These are phyloP conservation scores for Sylvia borin DNA, from an alignment of 2,797 vertebrate species.

Conservation along the genomic window DNA sequence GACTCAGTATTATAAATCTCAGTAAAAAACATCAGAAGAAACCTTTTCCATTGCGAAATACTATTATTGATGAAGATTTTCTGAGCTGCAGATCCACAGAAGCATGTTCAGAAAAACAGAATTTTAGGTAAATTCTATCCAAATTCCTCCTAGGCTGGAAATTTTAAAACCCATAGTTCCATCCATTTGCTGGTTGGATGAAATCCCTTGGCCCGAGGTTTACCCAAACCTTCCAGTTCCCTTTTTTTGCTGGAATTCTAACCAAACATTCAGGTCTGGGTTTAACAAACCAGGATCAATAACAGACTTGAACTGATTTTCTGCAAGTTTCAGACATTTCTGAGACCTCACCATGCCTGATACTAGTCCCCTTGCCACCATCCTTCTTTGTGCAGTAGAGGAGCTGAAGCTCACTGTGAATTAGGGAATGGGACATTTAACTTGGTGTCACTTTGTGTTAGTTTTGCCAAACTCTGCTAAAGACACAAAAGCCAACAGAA, in stretches of 20 bases:
- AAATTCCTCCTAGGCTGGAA: not conserved
- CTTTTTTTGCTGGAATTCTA: not conserved
- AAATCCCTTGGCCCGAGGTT: rapidly evolving
- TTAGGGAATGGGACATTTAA: not conserved
- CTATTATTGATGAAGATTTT: not conserved
- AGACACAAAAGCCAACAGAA: not conserved
- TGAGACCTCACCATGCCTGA: not conserved
- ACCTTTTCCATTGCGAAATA: not conserved
- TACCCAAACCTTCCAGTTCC: not conserved
- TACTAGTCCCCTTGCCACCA: not conserved
- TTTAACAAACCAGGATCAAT: not conserved
- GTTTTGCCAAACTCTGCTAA: not conserved
- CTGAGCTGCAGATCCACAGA: not conserved
- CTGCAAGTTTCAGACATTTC: not conserved
- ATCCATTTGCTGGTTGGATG: not conserved
- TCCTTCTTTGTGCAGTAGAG: not conserved
- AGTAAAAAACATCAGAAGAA: not conserved
- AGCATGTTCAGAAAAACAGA: not conserved
- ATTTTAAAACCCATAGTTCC: not conserved
- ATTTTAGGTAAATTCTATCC: not conserved
- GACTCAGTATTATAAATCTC: not conserved
- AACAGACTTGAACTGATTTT: not conserved
- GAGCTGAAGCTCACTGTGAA: not conserved
- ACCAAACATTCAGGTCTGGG: not conserved
- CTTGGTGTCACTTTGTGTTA: not conserved